These are phyloP conservation scores for Echinops telfairi DNA, from an alignment of 2,113 vertebrate genomes.

Conservation along the genomic window DNA sequence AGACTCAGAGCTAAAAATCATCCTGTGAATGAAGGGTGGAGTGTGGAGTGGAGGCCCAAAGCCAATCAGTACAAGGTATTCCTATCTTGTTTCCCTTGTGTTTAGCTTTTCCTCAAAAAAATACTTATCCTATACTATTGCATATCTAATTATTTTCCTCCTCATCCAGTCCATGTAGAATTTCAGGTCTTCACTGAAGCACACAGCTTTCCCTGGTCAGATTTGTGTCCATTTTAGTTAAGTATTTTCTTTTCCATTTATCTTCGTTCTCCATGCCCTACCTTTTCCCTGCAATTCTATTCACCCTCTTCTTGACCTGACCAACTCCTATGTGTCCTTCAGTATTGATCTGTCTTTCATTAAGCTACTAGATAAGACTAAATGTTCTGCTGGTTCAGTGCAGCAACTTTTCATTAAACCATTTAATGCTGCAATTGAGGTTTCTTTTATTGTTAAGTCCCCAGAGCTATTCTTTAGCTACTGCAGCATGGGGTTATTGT, in stretches of 20 bases:
- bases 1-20: too few relatives aligned
- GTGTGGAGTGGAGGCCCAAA: too few relatives aligned
- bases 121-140: not conserved
- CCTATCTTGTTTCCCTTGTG: not conserved
- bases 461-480: not conserved
- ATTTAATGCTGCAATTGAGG: not conserved
- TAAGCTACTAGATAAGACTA: not conserved
- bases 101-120: slow-evolving; percentile 1
- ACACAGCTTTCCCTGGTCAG: not conserved
- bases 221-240: not conserved
- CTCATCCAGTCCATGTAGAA: not conserved
- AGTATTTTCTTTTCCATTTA: not conserved
- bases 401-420: not conserved
- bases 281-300: not conserved
- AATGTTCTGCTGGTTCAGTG: not conserved
- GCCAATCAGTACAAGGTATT: not conserved
- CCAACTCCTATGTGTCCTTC: not conserved
- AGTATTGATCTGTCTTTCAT: not conserved
- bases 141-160: not conserved
- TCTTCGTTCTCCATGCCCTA: not conserved
- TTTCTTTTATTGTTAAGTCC: not conserved
- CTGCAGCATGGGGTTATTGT: not conserved
- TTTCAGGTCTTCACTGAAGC: not conserved
- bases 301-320: not conserved
- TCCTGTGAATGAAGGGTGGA: too few relatives aligned